A percentile compares a stretch with the other conserved stretches of the same genome.
Evolutionary conservation across 2,797 vertebrate species (phyloP).

Genomic region (Lutjanus argentimaculatus): DNA sequence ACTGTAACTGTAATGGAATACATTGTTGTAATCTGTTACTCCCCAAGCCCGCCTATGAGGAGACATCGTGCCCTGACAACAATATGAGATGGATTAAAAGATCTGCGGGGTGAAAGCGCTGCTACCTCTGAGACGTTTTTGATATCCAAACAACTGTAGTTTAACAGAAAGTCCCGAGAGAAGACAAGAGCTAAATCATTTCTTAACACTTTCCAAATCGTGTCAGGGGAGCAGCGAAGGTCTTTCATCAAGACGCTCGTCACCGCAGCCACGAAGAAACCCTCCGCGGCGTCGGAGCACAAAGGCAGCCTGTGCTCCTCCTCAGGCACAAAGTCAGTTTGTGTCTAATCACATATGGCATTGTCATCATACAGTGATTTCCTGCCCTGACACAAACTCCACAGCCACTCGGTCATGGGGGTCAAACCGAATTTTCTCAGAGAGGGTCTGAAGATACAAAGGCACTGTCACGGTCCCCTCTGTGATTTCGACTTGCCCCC

Average conservation of each 20-base stretch:
- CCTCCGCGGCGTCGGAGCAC: conserved; percentile 42
- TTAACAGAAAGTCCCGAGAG: background rate
- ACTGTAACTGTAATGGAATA: no score
- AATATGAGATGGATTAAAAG: background rate
- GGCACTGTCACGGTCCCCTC: conserved; percentile 63
- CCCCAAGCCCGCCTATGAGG: no score
- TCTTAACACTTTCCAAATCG: conserved; percentile 14
- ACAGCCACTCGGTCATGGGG: conserved; percentile 83
- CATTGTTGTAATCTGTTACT: no score
- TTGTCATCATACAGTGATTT: conserved; percentile 88
- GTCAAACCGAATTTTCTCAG: conserved; percentile 77
- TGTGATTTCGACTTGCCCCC: conserved; percentile 40
- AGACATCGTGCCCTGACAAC: background rate
- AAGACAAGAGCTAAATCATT: conserved; percentile 20
- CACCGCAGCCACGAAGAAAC: conserved; percentile 22
- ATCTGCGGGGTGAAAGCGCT: background rate
- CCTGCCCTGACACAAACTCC: conserved; percentile 87
- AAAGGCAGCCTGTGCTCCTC: conserved; percentile 61
- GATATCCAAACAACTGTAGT: background rate
- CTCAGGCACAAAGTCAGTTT: conserved; percentile 72
- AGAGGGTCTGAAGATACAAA: conserved; percentile 66
- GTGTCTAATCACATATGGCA: conserved; percentile 86
- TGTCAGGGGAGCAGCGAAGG: conserved; percentile 31
- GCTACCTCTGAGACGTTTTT: background rate
- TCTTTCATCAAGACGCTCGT: conserved; percentile 42